These are phyloP conservation scores for Conopomorpha cramerella DNA, from an alignment of 1,140 invertebrate species.

Conservation along the genomic window DNA sequence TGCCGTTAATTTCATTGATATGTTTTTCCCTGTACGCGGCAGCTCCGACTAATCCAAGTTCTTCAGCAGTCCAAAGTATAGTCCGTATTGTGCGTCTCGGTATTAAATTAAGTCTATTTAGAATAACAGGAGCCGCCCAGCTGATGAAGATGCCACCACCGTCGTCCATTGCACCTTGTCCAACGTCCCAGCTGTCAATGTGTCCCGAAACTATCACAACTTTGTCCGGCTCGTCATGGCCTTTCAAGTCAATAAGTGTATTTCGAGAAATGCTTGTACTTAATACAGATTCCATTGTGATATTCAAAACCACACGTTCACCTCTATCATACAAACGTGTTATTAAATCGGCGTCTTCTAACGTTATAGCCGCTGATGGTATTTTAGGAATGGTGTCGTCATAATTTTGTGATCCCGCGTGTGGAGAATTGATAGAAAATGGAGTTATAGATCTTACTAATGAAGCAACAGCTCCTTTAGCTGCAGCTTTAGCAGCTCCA, in stretches of 20 bases:
- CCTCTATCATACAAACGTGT: conserved; percentile 68
- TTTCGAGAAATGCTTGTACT: conserved; percentile 69
- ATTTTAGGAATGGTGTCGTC: conserved; percentile 67
- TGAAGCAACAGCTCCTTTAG: conserved; percentile 74
- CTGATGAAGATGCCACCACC: conserved; percentile 83
- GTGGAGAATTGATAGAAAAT: conserved; percentile 73
- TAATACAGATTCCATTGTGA: conserved; percentile 52
- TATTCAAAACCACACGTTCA: conserved; percentile 49
- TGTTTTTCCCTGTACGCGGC: conserved; percentile 68
- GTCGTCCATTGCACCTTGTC: conserved; percentile 87
- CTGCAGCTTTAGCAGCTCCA: conserved; percentile 66
- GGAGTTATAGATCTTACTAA: conserved; percentile 77
- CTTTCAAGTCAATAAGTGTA: conserved; percentile 72
- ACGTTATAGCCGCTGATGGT: conserved; percentile 77
- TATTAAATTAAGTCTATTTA: conserved; percentile 70
- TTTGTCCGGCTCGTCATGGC: conserved; percentile 64
- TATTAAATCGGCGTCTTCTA: conserved; percentile 80
- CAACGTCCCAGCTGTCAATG: conserved; percentile 90
- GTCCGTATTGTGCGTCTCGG: conserved; percentile 76
- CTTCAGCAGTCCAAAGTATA: conserved; percentile 86
- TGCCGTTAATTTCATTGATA: conserved; percentile 64
- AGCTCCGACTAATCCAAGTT: conserved; percentile 72
- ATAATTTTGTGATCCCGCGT: conserved; percentile 72
- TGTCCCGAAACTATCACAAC: conserved; percentile 83
- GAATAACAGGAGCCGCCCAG: conserved; percentile 72